Percentiles rank a stretch among this genome's conserved stretches.
Conservation (phyloP, 2,797 vertebrate genomes). For the Menidia menidia region DNA sequence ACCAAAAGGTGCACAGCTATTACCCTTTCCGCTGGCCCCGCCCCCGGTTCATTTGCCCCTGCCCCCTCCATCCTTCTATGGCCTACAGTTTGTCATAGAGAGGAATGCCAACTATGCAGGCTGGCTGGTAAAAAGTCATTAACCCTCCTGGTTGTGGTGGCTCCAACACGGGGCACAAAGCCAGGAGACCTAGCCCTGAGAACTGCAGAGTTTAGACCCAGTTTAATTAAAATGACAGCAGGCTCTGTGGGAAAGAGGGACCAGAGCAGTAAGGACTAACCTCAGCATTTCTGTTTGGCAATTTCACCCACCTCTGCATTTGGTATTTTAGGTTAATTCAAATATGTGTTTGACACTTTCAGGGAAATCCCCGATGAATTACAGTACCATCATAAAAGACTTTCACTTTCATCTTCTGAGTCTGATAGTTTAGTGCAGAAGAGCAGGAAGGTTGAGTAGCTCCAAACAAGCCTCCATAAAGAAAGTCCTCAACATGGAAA, state of each 20-base stretch:
- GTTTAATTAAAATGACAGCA: constrained; percentile 67
- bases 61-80: constrained; percentile 21
- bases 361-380: constrained; percentile 50
- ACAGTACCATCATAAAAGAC: constrained; percentile 32
- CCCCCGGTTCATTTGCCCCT: constrained; percentile 11
- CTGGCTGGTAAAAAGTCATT: constrained; percentile 74
- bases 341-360: constrained; percentile 21
- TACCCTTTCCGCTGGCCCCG: background rate
- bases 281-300: constrained; percentile 24
- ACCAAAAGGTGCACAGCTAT: constrained; percentile 33
- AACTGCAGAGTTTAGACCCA: constrained; percentile 22
- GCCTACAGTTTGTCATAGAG: constrained; percentile 55
- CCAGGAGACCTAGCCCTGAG: constrained; percentile 24
- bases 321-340: constrained; percentile 7
- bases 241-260: constrained; percentile 47
- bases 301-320: constrained; percentile 6
- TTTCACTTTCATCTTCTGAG: constrained; percentile 56
- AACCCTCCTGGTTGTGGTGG: constrained; percentile 63
- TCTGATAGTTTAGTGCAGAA: constrained; percentile 17
- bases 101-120: constrained; percentile 80
- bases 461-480: constrained; percentile 25
- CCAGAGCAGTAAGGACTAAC: constrained; percentile 15
- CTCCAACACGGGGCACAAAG: constrained; percentile 44
- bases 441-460: constrained; percentile 41
- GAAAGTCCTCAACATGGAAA: constrained; percentile 2